These are phyloP conservation scores for Drosophila macrospina DNA, from an alignment of 2,888 invertebrate species.

Conservation along the genomic window DNA sequence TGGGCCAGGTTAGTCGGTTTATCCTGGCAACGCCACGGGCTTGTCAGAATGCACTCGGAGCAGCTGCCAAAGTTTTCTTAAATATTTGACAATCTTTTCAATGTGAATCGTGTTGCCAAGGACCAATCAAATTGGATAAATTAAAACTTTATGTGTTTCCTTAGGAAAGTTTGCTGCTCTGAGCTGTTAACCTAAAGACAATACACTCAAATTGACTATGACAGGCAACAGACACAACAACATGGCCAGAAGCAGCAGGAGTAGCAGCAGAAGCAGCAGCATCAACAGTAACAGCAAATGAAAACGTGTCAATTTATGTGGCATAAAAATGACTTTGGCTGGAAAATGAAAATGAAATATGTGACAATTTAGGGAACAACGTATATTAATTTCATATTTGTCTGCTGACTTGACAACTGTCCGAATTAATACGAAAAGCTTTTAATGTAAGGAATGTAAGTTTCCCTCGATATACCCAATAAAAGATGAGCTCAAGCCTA, in stretches of 20 bases:
- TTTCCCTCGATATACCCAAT: background rate
- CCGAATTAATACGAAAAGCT: conserved; percentile 13
- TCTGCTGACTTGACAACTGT: conserved; percentile 8
- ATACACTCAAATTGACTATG: conserved; percentile 23
- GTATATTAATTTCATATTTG: conserved; percentile 24
- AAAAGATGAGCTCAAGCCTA: background rate
- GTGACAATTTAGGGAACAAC: conserved; percentile 22
- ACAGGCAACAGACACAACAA: conserved; percentile 28
- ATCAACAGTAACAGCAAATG: conserved; percentile 42
- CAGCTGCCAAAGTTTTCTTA: conserved; percentile 44
- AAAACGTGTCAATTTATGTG: conserved; percentile 63
- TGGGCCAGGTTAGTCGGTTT: conserved; percentile 1
- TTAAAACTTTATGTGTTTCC: conserved; percentile 34
- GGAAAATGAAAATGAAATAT: conserved; percentile 18
- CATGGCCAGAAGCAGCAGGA: background rate
- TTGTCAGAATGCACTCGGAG: conserved; percentile 29
- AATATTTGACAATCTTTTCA: conserved; percentile 62
- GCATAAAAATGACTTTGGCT: conserved; percentile 30
- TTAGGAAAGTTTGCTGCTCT: conserved; percentile 3
- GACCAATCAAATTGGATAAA: conserved; percentile 27
- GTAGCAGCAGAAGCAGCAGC: too few species aligned
- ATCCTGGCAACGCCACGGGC: background rate
- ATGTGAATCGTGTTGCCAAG: conserved; percentile 17
- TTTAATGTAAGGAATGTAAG: background rate
- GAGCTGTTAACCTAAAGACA: conserved; percentile 14